phyloP scores from a whole-genome alignment of 2,797 vertebrate species.

The Bovichtus variegatus region DNA sequence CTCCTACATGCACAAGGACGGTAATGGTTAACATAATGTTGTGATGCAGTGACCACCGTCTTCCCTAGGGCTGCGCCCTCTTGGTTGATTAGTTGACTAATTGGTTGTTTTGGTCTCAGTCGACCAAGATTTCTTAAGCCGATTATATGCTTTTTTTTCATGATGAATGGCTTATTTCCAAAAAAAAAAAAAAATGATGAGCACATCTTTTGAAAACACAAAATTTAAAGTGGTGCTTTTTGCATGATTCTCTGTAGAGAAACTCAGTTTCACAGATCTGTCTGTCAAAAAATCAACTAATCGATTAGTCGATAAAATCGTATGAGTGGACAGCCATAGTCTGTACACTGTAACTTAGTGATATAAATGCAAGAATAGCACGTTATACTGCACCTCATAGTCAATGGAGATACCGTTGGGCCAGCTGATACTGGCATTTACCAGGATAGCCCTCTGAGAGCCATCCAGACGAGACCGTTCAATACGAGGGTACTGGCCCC shows the following conservation, averaged over 20 bases:
- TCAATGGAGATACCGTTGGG: constrained; percentile 97
- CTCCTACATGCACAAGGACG: constrained; percentile 79
- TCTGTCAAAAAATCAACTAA: too few species aligned
- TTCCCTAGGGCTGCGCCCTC: background rate
- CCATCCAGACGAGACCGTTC: constrained; percentile 95
- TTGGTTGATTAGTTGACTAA: too few species aligned
- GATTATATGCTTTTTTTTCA: too few species aligned
- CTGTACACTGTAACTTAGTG: background rate
- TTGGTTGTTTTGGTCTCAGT: too few species aligned
- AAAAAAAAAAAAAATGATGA: too few species aligned
- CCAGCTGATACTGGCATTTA: constrained; percentile 97
- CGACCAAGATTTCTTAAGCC: too few species aligned
- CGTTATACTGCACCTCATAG: constrained; percentile 87
- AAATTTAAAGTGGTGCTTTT: too few species aligned
- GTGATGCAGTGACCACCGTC: background rate
- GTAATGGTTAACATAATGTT: background rate
- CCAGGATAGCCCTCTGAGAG: constrained; percentile 90
- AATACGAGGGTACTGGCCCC: constrained; percentile 98
- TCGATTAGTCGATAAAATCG: too few species aligned
- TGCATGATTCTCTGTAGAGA: too few species aligned
- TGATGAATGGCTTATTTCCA: too few species aligned
- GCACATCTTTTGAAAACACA: too few species aligned
- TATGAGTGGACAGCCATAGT: background rate
- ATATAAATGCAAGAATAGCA: background rate
- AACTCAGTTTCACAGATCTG: too few species aligned